phyloP scores from a whole-genome alignment of 2,888 invertebrate species.

The Glyphotaelius pellucidus region DNA sequence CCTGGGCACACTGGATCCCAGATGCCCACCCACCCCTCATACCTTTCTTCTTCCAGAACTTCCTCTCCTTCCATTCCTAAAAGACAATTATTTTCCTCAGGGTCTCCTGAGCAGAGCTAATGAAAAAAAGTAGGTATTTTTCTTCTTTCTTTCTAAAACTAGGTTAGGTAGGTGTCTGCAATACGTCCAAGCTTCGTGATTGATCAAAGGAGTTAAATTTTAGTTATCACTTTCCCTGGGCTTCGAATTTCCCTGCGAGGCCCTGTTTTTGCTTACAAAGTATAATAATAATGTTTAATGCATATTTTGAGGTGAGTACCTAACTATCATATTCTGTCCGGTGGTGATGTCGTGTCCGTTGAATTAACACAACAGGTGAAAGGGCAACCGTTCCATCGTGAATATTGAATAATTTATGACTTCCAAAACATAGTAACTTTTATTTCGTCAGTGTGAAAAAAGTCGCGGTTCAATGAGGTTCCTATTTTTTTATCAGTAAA shows the following conservation, averaged over 20 bases:
- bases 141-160: no score
- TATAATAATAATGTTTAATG: background rate
- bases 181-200: background rate
- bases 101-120: no score
- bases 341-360: background rate
- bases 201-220: background rate
- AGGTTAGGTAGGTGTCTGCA: no score
- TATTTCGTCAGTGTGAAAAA: slow-evolving; percentile 26
- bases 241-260: background rate
- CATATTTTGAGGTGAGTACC: background rate
- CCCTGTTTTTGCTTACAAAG: background rate
- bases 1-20: no score
- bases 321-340: background rate
- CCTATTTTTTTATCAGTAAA: background rate
- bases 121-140: no score
- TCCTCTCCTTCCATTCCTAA: no score
- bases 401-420: slow-evolving; percentile 2
- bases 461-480: slow-evolving; percentile 24
- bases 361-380: slow-evolving; percentile 51
- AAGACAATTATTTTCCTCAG: no score
- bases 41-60: no score
- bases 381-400: slow-evolving; percentile 32
- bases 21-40: no score
- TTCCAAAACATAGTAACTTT: background rate
- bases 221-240: background rate